phyloP scores from a whole-genome alignment of 2,888 invertebrate genomes.

The Beris chalybata region DNA sequence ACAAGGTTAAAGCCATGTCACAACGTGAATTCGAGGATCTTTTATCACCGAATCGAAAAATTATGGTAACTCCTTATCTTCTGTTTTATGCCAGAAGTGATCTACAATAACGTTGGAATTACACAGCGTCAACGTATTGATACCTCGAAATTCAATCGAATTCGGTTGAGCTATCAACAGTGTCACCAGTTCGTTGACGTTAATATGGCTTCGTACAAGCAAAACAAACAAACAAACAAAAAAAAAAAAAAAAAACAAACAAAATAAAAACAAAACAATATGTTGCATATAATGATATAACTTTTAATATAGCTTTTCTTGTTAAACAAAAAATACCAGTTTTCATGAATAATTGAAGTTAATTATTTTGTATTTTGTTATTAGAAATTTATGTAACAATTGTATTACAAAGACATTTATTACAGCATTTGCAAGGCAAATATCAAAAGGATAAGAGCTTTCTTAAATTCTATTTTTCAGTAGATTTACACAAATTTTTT shows the following conservation, averaged over 20 bases:
- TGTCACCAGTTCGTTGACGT: no score
- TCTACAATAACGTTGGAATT: conserved; percentile 45
- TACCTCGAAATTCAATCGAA: no score
- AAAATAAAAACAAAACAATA: not conserved
- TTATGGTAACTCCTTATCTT: conserved; percentile 83
- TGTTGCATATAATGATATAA: not conserved
- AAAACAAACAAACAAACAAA: no score
- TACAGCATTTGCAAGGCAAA: no score
- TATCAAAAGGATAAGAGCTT: no score
- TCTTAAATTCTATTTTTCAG: no score
- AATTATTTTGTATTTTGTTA: conserved; percentile 8
- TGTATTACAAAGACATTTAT: no score
- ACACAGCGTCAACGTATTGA: not conserved
- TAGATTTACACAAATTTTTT: no score
- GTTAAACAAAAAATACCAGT: not conserved
- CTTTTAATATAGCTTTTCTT: not conserved
- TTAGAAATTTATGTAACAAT: not conserved
- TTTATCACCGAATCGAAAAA: conserved; percentile 70
- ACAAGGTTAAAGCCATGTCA: conserved; percentile 77
- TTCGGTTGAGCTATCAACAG: no score
- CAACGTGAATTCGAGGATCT: conserved; percentile 77
- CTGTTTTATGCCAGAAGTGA: conserved; percentile 77
- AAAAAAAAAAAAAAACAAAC: no score
- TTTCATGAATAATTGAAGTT: conserved; percentile 1
- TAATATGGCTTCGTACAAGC: not conserved